These are phyloP conservation scores for Nibea albiflora DNA, from an alignment of 2,113 vertebrate species.

Conservation along the genomic window DNA sequence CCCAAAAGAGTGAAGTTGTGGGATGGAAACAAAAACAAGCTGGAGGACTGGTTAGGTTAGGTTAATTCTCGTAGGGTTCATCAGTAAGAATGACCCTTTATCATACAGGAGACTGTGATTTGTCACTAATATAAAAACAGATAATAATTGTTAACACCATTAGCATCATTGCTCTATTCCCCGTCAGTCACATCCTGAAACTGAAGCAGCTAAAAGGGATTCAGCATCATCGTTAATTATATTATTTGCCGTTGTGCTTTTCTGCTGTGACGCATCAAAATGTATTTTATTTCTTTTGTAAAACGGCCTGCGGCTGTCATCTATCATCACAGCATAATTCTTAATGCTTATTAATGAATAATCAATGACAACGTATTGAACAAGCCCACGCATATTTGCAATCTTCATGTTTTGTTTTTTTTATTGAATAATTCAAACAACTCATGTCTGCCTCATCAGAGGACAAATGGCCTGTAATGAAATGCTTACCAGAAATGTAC, in stretches of 20 bases:
- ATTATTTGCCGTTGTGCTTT: too few relatives aligned
- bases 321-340: neutral
- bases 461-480: slow-evolving; percentile 67
- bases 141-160: neutral
- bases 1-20: neutral
- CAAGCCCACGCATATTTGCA: slow-evolving; percentile 36
- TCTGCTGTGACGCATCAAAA: neutral
- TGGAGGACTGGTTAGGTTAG: too few relatives aligned
- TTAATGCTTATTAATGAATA: slow-evolving; percentile 5
- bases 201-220: neutral
- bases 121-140: neutral
- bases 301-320: neutral
- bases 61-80: too few relatives aligned
- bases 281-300: neutral
- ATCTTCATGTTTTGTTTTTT: slow-evolving; percentile 55
- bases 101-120: neutral
- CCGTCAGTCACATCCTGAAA: neutral
- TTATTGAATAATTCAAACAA: slow-evolving; percentile 78
- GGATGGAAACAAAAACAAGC: neutral
- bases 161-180: neutral
- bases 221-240: neutral
- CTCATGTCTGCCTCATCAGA: slow-evolving; percentile 51
- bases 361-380: neutral
- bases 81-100: too few relatives aligned
- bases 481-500: slow-evolving; percentile 74